These are phyloP conservation scores for Macrosteles quadrilineatus DNA, from an alignment of 1,140 invertebrate species.

Conservation along the genomic window DNA sequence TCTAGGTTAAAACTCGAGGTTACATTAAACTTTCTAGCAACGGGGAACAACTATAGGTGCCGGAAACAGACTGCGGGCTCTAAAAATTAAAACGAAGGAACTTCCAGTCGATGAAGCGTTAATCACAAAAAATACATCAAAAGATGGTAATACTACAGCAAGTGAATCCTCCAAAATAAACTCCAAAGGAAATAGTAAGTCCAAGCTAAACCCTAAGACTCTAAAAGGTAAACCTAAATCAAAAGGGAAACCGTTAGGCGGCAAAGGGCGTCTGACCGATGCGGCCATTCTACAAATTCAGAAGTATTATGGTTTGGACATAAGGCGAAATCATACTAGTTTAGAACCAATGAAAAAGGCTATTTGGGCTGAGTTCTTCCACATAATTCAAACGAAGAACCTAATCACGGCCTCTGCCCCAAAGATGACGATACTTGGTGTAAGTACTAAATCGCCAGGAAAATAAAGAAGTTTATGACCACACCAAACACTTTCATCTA, in stretches of 20 bases:
- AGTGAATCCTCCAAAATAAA: too few relatives aligned
- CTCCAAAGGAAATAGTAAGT: too few relatives aligned
- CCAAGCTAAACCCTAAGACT: too few relatives aligned
- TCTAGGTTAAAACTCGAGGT: too few relatives aligned
- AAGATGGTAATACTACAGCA: too few relatives aligned
- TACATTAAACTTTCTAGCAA: too few relatives aligned
- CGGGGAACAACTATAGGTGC: too few relatives aligned
- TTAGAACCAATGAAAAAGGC: slow-evolving; percentile 35
- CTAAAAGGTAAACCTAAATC: too few relatives aligned
- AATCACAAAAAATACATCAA: too few relatives aligned
- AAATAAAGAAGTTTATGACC: slow-evolving; percentile 23
- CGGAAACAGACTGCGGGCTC: slow-evolving; percentile 8
- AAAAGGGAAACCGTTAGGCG: slow-evolving; percentile 27
- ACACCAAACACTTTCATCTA: slow-evolving; percentile 22
- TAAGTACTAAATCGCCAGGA: slow-evolving; percentile 28
- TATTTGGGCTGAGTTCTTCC: slow-evolving; percentile 36
- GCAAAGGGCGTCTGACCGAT: slow-evolving; percentile 29
- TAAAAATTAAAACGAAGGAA: slow-evolving; percentile 30
- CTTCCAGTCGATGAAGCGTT: too few relatives aligned
- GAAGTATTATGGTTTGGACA: slow-evolving; percentile 36
- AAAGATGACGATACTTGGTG: slow-evolving; percentile 32
- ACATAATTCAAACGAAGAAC: slow-evolving; percentile 35
- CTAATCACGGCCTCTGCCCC: slow-evolving; percentile 37
- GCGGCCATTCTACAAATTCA: slow-evolving; percentile 28
- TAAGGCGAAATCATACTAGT: slow-evolving; percentile 32